Conservation (phyloP, 2,797 vertebrate species). For the Pangasius krempfi region DNA sequence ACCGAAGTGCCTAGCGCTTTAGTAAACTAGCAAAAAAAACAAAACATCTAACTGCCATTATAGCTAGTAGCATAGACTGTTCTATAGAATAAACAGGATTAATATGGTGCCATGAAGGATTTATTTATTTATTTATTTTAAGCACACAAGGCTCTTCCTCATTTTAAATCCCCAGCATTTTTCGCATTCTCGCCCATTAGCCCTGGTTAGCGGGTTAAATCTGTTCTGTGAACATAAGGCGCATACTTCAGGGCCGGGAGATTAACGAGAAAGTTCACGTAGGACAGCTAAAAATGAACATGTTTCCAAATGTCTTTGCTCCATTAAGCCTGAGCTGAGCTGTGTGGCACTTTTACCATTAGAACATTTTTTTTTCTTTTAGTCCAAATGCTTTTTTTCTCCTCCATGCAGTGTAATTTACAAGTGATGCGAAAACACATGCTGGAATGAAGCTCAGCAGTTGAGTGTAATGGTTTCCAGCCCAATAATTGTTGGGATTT, state of each 20-base stretch:
- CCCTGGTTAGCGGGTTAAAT: constrained; percentile 63
- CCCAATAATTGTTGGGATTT: not conserved
- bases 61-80: too few species aligned
- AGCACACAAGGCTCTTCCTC: not conserved
- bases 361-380: not conserved
- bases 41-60: not conserved
- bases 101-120: not conserved
- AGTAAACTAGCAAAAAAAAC: not conserved
- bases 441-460: not conserved
- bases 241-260: constrained; percentile 51
- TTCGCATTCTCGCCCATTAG: constrained; percentile 63
- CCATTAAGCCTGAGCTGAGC: constrained; percentile 27
- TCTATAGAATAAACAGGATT: not conserved
- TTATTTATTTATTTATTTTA: not conserved
- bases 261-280: constrained; percentile 67
- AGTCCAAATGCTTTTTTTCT: not conserved
- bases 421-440: not conserved
- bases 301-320: constrained; percentile 36
- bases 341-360: not conserved
- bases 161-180: constrained; percentile 58
- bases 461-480: not conserved
- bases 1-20: not conserved
- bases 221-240: constrained; percentile 58
- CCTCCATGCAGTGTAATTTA: not conserved
- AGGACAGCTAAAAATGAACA: constrained; percentile 61